Percentiles rank a stretch among this genome's conserved stretches.
Evolutionary conservation across 2,113 vertebrate species (phyloP).

Genomic region (Stegastes partitus): DNA sequence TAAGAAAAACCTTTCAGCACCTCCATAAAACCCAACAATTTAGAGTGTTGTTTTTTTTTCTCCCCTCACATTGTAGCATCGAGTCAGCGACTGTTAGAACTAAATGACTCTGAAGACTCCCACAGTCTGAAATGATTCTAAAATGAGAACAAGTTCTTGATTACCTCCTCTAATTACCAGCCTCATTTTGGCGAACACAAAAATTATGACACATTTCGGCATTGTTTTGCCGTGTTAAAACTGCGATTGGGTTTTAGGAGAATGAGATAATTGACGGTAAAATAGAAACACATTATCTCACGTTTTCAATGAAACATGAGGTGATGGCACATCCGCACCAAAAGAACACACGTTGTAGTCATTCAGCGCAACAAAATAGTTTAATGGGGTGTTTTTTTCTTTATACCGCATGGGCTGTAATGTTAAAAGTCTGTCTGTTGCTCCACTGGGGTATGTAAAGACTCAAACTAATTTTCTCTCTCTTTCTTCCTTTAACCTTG

Average conservation of each 20-base stretch:
- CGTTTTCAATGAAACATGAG: neutral
- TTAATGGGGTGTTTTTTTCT: neutral
- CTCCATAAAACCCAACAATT: no score
- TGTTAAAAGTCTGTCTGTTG: slow-evolving; percentile 1
- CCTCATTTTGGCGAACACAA: slow-evolving; percentile 3
- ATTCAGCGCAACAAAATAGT: neutral
- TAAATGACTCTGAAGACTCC: neutral
- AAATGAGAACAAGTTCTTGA: slow-evolving; percentile 1
- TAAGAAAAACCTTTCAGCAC: neutral
- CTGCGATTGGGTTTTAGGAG: neutral
- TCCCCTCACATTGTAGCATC: neutral
- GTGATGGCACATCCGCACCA: neutral
- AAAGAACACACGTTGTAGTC: neutral
- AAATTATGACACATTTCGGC: neutral
- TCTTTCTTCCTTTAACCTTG: neutral
- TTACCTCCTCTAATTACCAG: neutral
- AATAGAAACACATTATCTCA: neutral
- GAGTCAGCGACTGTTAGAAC: neutral
- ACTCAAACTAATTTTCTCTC: slow-evolving; percentile 7
- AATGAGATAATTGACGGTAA: neutral
- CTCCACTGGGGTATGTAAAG: neutral
- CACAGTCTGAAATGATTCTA: slow-evolving; percentile 6
- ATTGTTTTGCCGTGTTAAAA: neutral
- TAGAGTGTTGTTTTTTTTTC: no score
- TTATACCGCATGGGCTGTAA: neutral